Base-by-base conservation (phyloP, 2,888 invertebrate species). In the Orchesella flavescens region DNA sequence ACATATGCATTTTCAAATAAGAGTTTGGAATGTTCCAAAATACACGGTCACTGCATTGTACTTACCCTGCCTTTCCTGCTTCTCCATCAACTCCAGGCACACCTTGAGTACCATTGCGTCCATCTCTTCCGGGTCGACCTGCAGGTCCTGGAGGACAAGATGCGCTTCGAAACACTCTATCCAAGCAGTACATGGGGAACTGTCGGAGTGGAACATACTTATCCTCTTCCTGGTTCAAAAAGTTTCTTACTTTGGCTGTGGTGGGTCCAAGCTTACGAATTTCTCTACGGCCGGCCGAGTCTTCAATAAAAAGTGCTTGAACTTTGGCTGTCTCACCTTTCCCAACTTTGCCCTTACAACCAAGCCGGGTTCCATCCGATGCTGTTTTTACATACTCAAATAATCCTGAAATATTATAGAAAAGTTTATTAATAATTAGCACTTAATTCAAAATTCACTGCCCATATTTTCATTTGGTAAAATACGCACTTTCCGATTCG, bases 321-420 rank as follows among this genome's bases (percentile, higher is more conserved):
- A 84, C 75, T 49, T 79, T 74, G 3, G 49, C 79, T 0, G 69
- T 69, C 17, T 65, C 65, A 21, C 84, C 84, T 66, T 79, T 74
- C 19, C 19, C 19, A 4, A 84, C 69, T 61, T 74, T 84, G 5
- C 84, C 84, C 19, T 71, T 79, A 65, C 84, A 84, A 0, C 84
- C 84, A 5, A 84, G 46, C 9, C 79, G 68, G n/a, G 75, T 19
- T 34, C 84, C 84, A 17, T 84, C 79, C 0, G 71, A 3, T 5
- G 79, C 75, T 34, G 78, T 84, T 69, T 84, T 84, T n/a, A 79
- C 71, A 21, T 79, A 84, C 12, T 84, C 69, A 65, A 84, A 84
- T 4, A 75, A 57, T 65, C 83, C 83, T 83, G 23, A 44, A 69
- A 24, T 24, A 66, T 12, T 13, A 2, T 68, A 63, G 24, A 65